phyloP scores from a whole-genome alignment of 2,888 invertebrate species.

The Anagyrus pseudococci region DNA sequence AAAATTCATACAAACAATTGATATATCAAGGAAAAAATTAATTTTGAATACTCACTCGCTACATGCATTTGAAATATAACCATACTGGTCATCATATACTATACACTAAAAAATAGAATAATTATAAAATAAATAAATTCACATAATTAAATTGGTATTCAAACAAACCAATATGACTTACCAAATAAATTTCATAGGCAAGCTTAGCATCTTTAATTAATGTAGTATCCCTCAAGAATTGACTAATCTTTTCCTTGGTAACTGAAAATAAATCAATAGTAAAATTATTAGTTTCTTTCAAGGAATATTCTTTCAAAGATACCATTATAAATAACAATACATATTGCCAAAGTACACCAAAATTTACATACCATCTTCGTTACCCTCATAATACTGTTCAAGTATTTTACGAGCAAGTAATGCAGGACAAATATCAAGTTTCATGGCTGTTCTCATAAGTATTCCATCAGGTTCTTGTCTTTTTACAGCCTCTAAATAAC shows the following conservation, averaged over 20 bases:
- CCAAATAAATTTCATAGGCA: conserved; percentile 78
- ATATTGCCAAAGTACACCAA: neutral
- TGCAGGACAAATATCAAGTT: conserved; percentile 66
- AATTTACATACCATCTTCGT: neutral
- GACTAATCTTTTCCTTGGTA: conserved; percentile 63
- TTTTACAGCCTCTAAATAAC: conserved; percentile 57
- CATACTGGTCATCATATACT: conserved; percentile 84
- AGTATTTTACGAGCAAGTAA: conserved; percentile 68
- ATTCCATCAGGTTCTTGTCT: conserved; percentile 57
- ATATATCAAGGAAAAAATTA: neutral
- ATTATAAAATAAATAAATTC: conserved; percentile 49
- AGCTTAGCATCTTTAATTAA: conserved; percentile 74
- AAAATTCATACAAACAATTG: neutral
- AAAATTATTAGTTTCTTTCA: conserved; percentile 2
- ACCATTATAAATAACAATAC: conserved; percentile 49
- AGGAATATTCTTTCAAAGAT: conserved; percentile 51
- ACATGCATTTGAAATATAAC: conserved; percentile 79
- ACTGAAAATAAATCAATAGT: conserved; percentile 55
- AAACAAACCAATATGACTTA: conserved; percentile 60
- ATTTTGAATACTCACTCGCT: conserved; percentile 69
- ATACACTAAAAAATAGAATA: conserved; percentile 69
- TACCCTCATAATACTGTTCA: conserved; percentile 61
- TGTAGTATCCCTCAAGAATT: conserved; percentile 74
- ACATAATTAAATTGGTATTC: conserved; percentile 16
- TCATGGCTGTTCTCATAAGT: conserved; percentile 67